A percentile compares a stretch with the other conserved stretches of the same genome.
phyloP scores from a whole-genome alignment of 2,888 invertebrate genomes.

The Phengaris arion region DNA sequence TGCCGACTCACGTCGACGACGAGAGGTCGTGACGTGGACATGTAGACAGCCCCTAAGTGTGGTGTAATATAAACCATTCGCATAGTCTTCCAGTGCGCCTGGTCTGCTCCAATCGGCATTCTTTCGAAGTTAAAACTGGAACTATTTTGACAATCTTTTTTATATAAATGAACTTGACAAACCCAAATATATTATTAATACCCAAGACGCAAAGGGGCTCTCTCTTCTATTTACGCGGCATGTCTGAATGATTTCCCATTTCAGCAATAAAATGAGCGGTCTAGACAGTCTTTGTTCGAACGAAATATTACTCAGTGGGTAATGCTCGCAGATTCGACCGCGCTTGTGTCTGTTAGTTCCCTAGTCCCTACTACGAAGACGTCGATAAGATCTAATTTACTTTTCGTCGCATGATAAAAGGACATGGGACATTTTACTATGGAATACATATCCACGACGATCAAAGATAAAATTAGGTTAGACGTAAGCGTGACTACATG shows the following conservation, averaged over 20 bases:
- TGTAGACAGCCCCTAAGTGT: too few relatives aligned
- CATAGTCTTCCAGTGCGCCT: too few relatives aligned
- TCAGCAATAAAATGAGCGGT: conserved; percentile 18
- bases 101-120: too few relatives aligned
- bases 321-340: conserved; percentile 11
- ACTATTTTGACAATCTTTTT: not conserved
- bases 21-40: too few relatives aligned
- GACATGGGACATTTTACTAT: too few relatives aligned
- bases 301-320: conserved; percentile 12
- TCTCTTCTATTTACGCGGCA: not conserved
- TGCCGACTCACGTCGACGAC: too few relatives aligned
- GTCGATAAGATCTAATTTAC: not conserved
- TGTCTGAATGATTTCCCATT: conserved; percentile 25
- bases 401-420: not conserved
- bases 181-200: not conserved
- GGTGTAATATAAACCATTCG: too few relatives aligned
- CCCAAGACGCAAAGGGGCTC: not conserved
- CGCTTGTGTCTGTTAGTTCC: not conserved
- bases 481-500: too few relatives aligned
- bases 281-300: conserved; percentile 22
- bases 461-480: too few relatives aligned
- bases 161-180: not conserved
- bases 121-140: too few relatives aligned
- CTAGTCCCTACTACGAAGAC: not conserved
- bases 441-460: too few relatives aligned